A percentile compares a stretch with the other conserved stretches of the same genome.
phyloP scores from a whole-genome alignment of 2,888 invertebrate species.

The Drosophila trichaetosa region DNA sequence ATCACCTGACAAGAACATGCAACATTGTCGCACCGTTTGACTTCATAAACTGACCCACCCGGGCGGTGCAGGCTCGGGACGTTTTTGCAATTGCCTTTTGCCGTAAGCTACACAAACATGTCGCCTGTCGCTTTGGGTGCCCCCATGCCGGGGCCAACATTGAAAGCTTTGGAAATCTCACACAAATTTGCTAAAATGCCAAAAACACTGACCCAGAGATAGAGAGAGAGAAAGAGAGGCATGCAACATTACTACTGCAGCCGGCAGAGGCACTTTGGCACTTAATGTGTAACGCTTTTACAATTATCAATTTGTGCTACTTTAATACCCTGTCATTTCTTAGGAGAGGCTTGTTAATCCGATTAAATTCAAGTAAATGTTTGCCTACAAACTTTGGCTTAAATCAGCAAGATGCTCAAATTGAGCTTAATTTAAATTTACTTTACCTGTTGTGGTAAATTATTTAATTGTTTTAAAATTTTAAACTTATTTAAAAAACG shows the following conservation, averaged over 20 bases:
- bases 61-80: constrained; percentile 33
- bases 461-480: background rate
- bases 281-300: constrained; percentile 67
- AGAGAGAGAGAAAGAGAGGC: background rate
- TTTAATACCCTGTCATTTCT: constrained; percentile 30
- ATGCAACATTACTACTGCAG: constrained; percentile 31
- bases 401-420: background rate
- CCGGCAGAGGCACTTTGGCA: constrained; percentile 36
- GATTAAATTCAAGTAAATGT: background rate
- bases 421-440: background rate
- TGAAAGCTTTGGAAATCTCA: constrained; percentile 48
- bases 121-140: constrained; percentile 8
- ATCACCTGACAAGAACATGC: constrained; percentile 61
- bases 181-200: constrained; percentile 64
- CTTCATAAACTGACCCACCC: constrained; percentile 52
- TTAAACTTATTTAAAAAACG: background rate
- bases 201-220: constrained; percentile 41
- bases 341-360: background rate
- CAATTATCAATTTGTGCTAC: constrained; percentile 33
- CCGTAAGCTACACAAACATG: constrained; percentile 26
- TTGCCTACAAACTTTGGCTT: too few relatives aligned
- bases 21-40: constrained; percentile 49
- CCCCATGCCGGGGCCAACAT: constrained; percentile 3
- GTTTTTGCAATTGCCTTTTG: constrained; percentile 35
- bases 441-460: background rate